Percentiles rank a stretch among this genome's conserved stretches.
phyloP scores from a whole-genome alignment of 2,113 vertebrate species.

The Lagenorhynchus albirostris region DNA sequence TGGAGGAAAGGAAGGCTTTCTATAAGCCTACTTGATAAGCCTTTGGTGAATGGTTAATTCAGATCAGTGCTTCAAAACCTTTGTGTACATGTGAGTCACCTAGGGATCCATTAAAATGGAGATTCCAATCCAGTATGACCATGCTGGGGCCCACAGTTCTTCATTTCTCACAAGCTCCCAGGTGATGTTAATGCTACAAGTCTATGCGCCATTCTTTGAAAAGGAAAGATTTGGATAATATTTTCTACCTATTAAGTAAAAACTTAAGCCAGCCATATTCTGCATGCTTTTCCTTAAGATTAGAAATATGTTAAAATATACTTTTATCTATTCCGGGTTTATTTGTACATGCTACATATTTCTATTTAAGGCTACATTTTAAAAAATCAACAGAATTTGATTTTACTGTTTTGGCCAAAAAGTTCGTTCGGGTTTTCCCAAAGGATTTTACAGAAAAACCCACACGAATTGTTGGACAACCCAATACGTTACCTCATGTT shows the following conservation, averaged over 20 bases:
- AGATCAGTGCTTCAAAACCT: neutral
- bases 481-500: neutral
- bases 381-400: neutral
- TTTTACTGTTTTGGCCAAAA: neutral
- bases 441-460: too few species aligned
- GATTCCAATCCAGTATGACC: neutral
- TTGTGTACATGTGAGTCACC: neutral
- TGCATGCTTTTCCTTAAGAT: slow-evolving; percentile 32
- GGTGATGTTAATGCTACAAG: neutral
- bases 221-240: neutral
- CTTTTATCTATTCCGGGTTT: neutral
- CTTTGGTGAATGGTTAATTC: neutral
- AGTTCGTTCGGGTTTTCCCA: too few species aligned
- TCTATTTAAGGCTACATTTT: neutral
- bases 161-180: neutral
- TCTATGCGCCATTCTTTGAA: neutral
- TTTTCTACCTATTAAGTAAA: neutral
- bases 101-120: neutral
- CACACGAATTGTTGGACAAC: too few species aligned
- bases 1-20: neutral
- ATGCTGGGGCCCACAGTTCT: neutral
- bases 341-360: neutral
- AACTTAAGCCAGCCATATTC: neutral
- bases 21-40: neutral
- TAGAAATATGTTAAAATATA: neutral